phyloP scores from a whole-genome alignment of 2,888 invertebrate genomes.

The Drosophila demipolita region DNA sequence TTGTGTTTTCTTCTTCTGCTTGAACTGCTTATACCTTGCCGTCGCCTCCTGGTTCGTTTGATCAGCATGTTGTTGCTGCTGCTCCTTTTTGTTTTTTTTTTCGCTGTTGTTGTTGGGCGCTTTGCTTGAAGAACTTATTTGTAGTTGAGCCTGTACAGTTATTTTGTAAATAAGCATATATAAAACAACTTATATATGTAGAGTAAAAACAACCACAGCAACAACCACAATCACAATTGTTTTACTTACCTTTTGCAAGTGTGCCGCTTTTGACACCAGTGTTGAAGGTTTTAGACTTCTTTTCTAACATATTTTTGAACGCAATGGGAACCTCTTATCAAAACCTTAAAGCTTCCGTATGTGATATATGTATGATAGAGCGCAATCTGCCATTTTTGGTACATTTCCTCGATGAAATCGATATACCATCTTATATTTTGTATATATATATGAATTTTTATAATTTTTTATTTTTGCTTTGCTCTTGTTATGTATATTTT shows the following conservation, averaged over 20 bases:
- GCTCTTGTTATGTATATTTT: background rate
- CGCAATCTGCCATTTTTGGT: background rate
- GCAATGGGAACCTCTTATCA: background rate
- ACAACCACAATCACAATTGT: background rate
- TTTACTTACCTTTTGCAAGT: background rate
- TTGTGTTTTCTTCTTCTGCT: conserved; percentile 58
- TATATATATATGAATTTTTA: background rate
- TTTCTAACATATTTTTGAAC: background rate
- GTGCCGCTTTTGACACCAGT: background rate
- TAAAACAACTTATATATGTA: background rate
- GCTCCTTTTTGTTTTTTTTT: background rate
- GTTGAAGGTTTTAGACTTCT: background rate
- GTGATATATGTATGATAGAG: background rate
- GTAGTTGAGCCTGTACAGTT: conserved; percentile 65
- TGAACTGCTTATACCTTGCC: conserved; percentile 54
- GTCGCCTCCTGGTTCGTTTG: background rate
- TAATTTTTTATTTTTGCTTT: background rate
- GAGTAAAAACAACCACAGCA: background rate
- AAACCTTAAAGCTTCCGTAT: background rate
- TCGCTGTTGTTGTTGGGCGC: conserved; percentile 31
- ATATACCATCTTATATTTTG: background rate
- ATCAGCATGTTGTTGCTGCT: background rate
- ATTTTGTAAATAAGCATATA: conserved; percentile 64
- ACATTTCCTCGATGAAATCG: background rate
- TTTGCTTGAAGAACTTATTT: conserved; percentile 42